Evolutionary conservation across 2,888 invertebrate species (phyloP).

Genomic region (Neoitamus cyanurus): DNA sequence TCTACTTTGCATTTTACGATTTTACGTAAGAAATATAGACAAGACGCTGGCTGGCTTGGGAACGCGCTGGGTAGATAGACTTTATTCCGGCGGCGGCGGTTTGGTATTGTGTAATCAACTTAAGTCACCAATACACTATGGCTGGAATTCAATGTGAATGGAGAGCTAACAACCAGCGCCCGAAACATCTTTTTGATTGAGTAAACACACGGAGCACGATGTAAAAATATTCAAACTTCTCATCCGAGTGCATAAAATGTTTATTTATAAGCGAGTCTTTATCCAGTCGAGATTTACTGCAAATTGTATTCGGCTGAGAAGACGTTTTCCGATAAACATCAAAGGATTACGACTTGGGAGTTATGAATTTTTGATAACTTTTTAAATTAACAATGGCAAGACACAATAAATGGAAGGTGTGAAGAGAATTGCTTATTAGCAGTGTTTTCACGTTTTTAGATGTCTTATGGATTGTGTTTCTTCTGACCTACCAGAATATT

Average conservation of each 20-base stretch:
- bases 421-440: neutral
- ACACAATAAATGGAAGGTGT: neutral
- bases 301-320: neutral
- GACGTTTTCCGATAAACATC: neutral
- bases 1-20: neutral
- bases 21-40: neutral
- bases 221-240: neutral
- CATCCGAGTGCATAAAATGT: neutral
- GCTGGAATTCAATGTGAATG: neutral
- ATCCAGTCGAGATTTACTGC: neutral
- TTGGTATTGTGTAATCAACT: neutral
- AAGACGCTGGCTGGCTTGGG: neutral
- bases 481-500: neutral
- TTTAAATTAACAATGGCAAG: neutral
- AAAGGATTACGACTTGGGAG: neutral
- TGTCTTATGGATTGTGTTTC: neutral
- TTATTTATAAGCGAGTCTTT: neutral
- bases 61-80: neutral
- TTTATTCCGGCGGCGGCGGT: neutral
- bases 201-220: neutral
- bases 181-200: neutral
- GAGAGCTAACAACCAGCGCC: neutral
- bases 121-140: neutral
- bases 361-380: constrained; percentile 1
- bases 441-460: neutral